Evolutionary conservation across 2,113 vertebrate species (phyloP).

Genomic region (Nanorana parkeri): DNA sequence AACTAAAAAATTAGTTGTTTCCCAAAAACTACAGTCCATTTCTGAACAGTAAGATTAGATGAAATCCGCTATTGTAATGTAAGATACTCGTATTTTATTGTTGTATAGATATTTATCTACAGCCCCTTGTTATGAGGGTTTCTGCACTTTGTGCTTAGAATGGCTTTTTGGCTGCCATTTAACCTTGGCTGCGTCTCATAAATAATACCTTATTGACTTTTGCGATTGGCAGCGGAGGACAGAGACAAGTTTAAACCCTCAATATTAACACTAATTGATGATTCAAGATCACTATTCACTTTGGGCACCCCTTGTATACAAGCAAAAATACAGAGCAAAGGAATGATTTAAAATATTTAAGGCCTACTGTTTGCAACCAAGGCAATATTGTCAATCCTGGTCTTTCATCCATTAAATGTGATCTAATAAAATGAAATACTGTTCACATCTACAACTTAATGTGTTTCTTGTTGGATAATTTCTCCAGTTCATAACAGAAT

Average conservation of each 20-base stretch:
- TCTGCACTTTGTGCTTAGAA: conserved; percentile 28
- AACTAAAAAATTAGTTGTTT: background rate
- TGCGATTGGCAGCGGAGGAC: conserved; percentile 51
- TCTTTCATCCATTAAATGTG: too few species aligned
- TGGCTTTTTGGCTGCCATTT: conserved; percentile 38
- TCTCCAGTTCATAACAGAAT: too few species aligned
- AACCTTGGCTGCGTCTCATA: conserved; percentile 43
- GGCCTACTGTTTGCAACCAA: too few species aligned
- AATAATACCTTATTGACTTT: conserved; percentile 47
- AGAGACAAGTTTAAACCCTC: conserved; percentile 38
- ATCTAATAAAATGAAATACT: too few species aligned
- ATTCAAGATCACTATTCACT: conserved; percentile 27
- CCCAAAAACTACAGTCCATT: background rate
- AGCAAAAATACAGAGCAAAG: too few species aligned
- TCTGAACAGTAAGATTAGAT: background rate
- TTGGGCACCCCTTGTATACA: background rate
- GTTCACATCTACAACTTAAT: too few species aligned
- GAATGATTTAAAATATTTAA: too few species aligned
- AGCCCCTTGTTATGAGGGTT: conserved; percentile 13
- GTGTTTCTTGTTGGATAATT: too few species aligned
- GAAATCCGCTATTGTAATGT: background rate
- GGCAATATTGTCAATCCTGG: too few species aligned
- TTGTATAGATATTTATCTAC: conserved; percentile 21
- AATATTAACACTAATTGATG: conserved; percentile 43
- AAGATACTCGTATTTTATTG: conserved; percentile 8